phyloP scores from a whole-genome alignment of 2,797 vertebrate species.

The Siniperca undulata region DNA sequence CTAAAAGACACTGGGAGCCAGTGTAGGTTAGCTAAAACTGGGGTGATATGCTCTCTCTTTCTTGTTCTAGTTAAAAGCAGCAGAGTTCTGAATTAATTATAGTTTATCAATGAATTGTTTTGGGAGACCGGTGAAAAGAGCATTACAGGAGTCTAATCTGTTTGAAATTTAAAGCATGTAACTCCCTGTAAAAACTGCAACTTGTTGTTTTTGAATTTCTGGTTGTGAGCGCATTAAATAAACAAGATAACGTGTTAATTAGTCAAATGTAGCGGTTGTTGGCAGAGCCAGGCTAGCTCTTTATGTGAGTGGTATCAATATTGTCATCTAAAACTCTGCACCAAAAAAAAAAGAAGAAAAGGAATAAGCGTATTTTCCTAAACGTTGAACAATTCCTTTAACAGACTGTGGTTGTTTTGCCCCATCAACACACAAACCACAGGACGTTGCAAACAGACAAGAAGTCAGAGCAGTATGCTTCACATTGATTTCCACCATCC shows the following conservation, averaged over 20 bases:
- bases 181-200: neutral
- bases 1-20: too few relatives aligned
- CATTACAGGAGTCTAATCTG: too few relatives aligned
- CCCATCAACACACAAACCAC: neutral
- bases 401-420: neutral
- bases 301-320: too few relatives aligned
- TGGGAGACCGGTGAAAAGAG: too few relatives aligned
- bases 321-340: too few relatives aligned
- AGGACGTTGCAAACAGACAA: neutral
- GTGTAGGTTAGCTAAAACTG: too few relatives aligned
- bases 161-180: neutral
- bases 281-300: neutral
- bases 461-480: neutral
- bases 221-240: too few relatives aligned
- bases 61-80: too few relatives aligned
- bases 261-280: neutral
- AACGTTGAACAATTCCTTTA: neutral
- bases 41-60: too few relatives aligned
- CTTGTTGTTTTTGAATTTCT: neutral
- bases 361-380: too few relatives aligned
- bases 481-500: neutral
- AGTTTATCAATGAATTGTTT: too few relatives aligned
- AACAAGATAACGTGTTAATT: neutral
- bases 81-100: too few relatives aligned
- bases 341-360: neutral